phyloP scores from a whole-genome alignment of 1,140 invertebrate species.

The Drosophila chauvacae region DNA sequence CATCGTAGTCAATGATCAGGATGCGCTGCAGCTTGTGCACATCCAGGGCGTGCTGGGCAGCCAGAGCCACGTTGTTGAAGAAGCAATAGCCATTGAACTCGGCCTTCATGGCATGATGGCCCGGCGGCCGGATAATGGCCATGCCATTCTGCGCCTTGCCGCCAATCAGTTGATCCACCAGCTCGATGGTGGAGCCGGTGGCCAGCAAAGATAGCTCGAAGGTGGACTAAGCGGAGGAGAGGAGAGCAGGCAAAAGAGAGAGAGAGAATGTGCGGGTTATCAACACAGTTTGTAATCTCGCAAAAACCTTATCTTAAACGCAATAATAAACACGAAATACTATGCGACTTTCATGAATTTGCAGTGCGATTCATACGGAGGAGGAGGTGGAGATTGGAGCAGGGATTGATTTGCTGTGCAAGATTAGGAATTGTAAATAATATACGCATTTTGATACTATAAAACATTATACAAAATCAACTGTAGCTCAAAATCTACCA shows the following conservation, averaged over 20 bases:
- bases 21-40: constrained; percentile 87
- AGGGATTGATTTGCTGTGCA: constrained; percentile 3
- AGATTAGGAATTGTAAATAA: not conserved
- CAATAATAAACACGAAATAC: not conserved
- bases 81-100: constrained; percentile 95
- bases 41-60: constrained; percentile 91
- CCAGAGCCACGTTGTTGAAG: constrained; percentile 98
- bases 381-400: no score
- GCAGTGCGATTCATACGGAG: constrained; percentile 19
- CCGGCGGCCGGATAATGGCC: constrained; percentile 94
- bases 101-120: constrained; percentile 97
- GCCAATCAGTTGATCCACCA: constrained; percentile 90
- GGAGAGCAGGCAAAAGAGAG: constrained; percentile 57
- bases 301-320: constrained; percentile 11
- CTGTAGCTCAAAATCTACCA: no score
- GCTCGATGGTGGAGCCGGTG: constrained; percentile 91
- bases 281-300: not conserved
- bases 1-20: constrained; percentile 98
- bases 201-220: constrained; percentile 91
- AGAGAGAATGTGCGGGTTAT: constrained; percentile 19
- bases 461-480: no score
- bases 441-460: not conserved
- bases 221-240: constrained; percentile 88
- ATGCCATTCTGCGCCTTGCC: constrained; percentile 93
- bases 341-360: not conserved